phyloP scores from a whole-genome alignment of 2,888 invertebrate species.

The Pristionchus maxplancki region DNA sequence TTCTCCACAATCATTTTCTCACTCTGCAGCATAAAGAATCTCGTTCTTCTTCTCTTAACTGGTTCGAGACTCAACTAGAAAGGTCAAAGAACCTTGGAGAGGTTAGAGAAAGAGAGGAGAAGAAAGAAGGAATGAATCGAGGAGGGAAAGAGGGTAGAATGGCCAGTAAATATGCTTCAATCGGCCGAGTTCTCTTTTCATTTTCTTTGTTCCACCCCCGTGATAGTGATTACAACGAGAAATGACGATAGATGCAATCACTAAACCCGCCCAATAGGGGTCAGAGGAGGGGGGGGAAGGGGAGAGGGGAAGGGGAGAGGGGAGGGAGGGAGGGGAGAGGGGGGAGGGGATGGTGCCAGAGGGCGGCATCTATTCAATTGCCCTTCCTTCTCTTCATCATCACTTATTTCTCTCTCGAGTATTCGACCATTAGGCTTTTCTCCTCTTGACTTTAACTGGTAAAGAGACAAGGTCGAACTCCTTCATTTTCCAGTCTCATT shows the following conservation, averaged over 20 bases:
- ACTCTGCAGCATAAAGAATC: conserved; percentile 12
- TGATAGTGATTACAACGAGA: conserved; percentile 27
- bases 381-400: neutral
- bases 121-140: neutral
- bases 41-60: conserved; percentile 29
- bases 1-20: neutral
- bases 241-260: neutral
- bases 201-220: conserved; percentile 17
- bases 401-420: neutral
- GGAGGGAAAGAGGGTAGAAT: neutral
- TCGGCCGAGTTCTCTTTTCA: conserved; percentile 13
- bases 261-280: conserved; percentile 4
- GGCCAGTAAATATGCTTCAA: neutral
- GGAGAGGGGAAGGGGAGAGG: neutral
- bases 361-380: neutral
- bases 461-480: conserved; percentile 33
- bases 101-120: neutral
- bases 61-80: conserved; percentile 5
- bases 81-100: conserved; percentile 12
- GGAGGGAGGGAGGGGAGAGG: neutral
- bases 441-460: neutral
- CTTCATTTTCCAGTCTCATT: conserved; percentile 18
- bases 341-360: neutral
- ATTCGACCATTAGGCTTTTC: neutral
- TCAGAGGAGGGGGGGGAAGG: neutral